A percentile compares a stretch with the other conserved stretches of the same genome.
These are phyloP conservation scores for Hippasteria phrygiana DNA, from an alignment of 53 echinoderm and acorn worm species.

Conservation along the genomic window DNA sequence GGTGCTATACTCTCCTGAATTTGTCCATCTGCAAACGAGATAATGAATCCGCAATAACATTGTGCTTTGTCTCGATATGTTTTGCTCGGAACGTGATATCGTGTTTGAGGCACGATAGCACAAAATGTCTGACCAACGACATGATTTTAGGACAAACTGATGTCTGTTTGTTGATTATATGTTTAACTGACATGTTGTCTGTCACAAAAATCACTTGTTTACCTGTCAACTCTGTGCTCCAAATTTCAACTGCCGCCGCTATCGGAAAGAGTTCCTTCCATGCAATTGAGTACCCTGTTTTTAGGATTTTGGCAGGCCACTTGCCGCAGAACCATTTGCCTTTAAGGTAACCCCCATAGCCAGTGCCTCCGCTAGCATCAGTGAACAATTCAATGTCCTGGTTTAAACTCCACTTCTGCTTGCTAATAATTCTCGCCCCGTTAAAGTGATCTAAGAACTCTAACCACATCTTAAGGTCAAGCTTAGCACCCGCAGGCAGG, in stretches of 20 bases:
- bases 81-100: conserved; percentile 48
- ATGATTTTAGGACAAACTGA: conserved; percentile 43
- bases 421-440: conserved; percentile 35
- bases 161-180: conserved; percentile 50
- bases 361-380: conserved; percentile 51
- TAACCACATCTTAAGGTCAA: conserved; percentile 33
- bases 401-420: conserved; percentile 16
- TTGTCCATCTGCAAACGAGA: conserved; percentile 52
- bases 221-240: conserved; percentile 50
- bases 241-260: neutral
- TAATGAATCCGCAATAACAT: conserved; percentile 54
- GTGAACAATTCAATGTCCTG: conserved; percentile 43
- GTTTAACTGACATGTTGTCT: conserved; percentile 40
- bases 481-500: too few species aligned
- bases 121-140: conserved; percentile 46
- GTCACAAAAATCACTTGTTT: conserved; percentile 33
- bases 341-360: conserved; percentile 43
- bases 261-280: conserved; percentile 53
- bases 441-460: conserved; percentile 32
- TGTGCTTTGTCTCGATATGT: conserved; percentile 25
- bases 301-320: neutral
- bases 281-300: neutral
- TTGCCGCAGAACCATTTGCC: conserved; percentile 44
- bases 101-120: conserved; percentile 49
- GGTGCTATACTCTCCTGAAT: conserved; percentile 38